A percentile compares a stretch with the other conserved stretches of the same genome.
Evolutionary conservation across 2,113 vertebrate species (phyloP).

Genomic region (Panurus biarmicus): DNA sequence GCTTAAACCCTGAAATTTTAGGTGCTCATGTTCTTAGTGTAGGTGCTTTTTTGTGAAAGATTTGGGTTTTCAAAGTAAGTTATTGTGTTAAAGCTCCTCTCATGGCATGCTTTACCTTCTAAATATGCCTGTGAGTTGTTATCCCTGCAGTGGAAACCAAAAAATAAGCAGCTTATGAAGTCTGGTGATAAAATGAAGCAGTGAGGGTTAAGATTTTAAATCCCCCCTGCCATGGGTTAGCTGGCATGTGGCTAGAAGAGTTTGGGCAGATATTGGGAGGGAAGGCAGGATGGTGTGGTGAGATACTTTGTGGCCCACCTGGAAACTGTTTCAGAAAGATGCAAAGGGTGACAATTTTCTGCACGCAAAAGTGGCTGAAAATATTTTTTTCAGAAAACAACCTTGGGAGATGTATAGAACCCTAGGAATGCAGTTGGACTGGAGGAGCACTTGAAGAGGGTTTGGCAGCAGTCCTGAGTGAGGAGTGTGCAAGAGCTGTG

Average conservation of each 20-base stretch:
- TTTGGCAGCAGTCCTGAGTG: not conserved
- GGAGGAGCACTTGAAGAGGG: not conserved
- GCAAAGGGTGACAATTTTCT: not conserved
- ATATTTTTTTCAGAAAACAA: not conserved
- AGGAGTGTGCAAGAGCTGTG: not conserved
- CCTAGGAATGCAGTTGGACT: not conserved
- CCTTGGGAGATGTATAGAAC: not conserved
- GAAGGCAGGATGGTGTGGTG: not conserved
- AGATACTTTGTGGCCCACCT: not conserved
- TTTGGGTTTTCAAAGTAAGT: not conserved
- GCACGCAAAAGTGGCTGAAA: not conserved
- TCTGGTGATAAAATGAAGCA: not conserved
- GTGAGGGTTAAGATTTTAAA: not conserved
- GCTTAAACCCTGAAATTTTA: not conserved
- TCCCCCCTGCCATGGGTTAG: fast-evolving
- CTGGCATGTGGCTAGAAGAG: not conserved
- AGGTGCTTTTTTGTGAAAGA: not conserved
- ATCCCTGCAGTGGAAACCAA: not conserved
- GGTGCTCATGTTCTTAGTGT: not conserved
- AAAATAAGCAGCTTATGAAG: not conserved
- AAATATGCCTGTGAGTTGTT: not conserved
- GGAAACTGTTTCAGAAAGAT: not conserved
- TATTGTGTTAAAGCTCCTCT: not conserved
- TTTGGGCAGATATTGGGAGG: not conserved
- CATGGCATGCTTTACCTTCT: not conserved